A percentile compares a stretch with the other conserved stretches of the same genome.
phyloP scores from a whole-genome alignment of 2,113 vertebrate species.

The Anarrhichthys ocellatus region DNA sequence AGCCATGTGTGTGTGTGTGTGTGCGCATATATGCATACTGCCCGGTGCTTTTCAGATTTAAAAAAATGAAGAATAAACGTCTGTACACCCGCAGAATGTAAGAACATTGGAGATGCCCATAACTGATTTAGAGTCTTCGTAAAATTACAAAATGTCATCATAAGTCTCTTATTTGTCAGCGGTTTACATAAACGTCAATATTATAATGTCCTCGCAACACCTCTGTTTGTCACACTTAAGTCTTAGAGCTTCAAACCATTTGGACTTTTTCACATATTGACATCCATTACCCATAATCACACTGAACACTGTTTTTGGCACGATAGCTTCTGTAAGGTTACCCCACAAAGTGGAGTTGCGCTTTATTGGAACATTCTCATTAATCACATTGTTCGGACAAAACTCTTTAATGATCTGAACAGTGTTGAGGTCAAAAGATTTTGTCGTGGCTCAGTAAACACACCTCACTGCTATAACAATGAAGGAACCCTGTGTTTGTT shows the following conservation, averaged over 20 bases:
- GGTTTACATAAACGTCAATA: background rate
- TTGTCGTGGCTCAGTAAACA: slow-evolving; percentile 9
- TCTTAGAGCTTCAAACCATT: background rate
- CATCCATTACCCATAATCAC: background rate
- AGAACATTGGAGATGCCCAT: background rate
- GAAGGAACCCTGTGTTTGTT: slow-evolving; percentile 10
- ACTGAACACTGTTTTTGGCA: background rate
- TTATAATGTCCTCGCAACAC: background rate
- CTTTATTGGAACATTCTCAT: background rate
- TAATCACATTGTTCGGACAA: slow-evolving; percentile 6
- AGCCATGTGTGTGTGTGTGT: too few relatives aligned
- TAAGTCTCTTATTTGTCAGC: too few relatives aligned
- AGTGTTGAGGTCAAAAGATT: slow-evolving; percentile 8
- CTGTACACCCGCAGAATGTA: too few relatives aligned
- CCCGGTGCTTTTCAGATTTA: too few relatives aligned
- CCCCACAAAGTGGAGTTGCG: background rate
- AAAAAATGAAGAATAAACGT: too few relatives aligned
- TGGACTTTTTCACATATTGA: background rate
- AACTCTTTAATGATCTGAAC: background rate
- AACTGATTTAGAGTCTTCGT: background rate
- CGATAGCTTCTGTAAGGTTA: background rate
- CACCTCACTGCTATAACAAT: background rate
- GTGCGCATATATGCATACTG: too few relatives aligned
- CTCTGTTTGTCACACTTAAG: background rate
- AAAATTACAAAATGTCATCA: background rate